Base-by-base conservation (phyloP, 2,888 invertebrate species). In the Cataglyphis albicans region DNA sequence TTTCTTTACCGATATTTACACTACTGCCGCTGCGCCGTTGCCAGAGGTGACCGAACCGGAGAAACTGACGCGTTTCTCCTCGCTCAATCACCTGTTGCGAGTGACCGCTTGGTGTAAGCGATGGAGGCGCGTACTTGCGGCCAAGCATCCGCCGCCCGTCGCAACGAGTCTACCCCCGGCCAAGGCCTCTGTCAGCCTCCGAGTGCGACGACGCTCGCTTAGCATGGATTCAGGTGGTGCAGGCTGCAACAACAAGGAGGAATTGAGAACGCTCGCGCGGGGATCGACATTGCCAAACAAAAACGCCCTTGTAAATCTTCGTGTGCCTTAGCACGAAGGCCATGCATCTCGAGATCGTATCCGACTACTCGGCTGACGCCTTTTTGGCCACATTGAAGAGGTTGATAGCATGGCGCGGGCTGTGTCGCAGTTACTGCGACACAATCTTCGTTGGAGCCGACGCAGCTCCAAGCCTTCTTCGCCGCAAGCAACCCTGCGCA, bases 381-480 rank as follows among this genome's bases (percentile, higher is more conserved):
- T 57, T 57, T 5, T 5, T 57, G 1, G 57, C 57, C 0, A 25
- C 57, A 0, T 12, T 57, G 9, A 25, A 25, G 0, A 12, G 25
- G 0, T 57, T 57, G 4, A 25, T 5, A 0, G 7, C 57, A 0
- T 15, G 57, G 0, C 21, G 57, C 0, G 25, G 57, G 0, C 12
- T 57, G 1, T 57, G 57, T 5, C 3, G 52, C 5, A 1, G 1
- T 18, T 7, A 57, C 15, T 25, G 57, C 5, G 57, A 25, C 1
- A 57, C 57, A 2, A 57, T 12, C 3, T 57, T 57, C 15, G 25
- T 57, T 2, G 57, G 57, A 2, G 57, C 57, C 0, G 57, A 57
- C 25, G 32, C 0, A 5, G 0, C 10, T 0, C 5, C 25, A 15
- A 9, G 5, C 2, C 4, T 3, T 0, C 12, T 57, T 0, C 10